Conservation (phyloP, 1,140 invertebrate species). For the Hylaeus volcanicus region DNA sequence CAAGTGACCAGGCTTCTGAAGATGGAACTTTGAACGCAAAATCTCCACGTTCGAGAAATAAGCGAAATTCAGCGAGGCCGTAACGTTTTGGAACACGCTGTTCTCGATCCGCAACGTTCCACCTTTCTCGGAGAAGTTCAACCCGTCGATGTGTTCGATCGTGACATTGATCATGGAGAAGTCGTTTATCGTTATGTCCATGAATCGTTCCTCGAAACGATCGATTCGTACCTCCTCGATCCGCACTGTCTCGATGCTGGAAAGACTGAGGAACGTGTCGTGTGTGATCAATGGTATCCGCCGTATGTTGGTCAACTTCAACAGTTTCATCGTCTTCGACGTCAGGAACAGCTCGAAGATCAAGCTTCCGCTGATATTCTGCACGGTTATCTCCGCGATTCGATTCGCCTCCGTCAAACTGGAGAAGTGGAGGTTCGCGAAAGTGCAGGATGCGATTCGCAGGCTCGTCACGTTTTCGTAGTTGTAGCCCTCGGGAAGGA, state of each 20-base stretch:
- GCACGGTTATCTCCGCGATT: slow-evolving; percentile 62
- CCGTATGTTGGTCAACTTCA: slow-evolving; percentile 61
- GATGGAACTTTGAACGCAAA: slow-evolving; percentile 60
- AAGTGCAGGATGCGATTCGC: slow-evolving; percentile 56
- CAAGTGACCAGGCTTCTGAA: slow-evolving; percentile 60
- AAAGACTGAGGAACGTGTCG: slow-evolving; percentile 54
- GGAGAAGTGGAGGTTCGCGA: slow-evolving; percentile 57
- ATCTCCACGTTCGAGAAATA: slow-evolving; percentile 63
- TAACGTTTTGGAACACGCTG: slow-evolving; percentile 54
- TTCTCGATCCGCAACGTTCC: slow-evolving; percentile 54
- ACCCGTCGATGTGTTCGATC: slow-evolving; percentile 49
- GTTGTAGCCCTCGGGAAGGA: slow-evolving; percentile 56
- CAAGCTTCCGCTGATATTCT: slow-evolving; percentile 64
- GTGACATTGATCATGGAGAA: slow-evolving; percentile 68
- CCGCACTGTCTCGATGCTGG: slow-evolving; percentile 53
- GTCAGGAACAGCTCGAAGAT: slow-evolving; percentile 55
- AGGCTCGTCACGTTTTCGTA: slow-evolving; percentile 64
- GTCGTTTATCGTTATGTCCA: slow-evolving; percentile 37
- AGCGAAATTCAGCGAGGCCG: slow-evolving; percentile 56
- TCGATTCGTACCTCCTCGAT: slow-evolving; percentile 64
- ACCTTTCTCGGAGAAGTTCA: slow-evolving; percentile 62
- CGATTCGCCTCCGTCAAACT: slow-evolving; percentile 50
- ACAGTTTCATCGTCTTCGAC: slow-evolving; percentile 48
- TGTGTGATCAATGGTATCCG: slow-evolving; percentile 62
- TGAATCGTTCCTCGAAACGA: slow-evolving; percentile 65